Evolutionary conservation across 2,888 invertebrate species (phyloP).

Genomic region (Oxytorus armatus): DNA sequence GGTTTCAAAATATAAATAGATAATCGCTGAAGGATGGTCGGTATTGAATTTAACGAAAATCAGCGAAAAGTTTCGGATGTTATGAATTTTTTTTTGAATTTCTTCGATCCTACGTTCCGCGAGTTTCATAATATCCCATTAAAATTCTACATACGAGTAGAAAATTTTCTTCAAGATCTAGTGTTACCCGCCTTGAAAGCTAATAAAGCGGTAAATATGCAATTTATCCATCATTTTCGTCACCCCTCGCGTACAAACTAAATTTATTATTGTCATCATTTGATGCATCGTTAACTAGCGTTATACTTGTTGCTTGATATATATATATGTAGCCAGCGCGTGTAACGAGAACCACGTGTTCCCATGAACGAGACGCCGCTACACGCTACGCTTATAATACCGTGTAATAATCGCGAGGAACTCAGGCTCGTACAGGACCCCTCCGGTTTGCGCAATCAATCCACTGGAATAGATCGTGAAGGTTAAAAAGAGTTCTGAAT

Average conservation of each 20-base stretch:
- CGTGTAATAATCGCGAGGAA: constrained; percentile 57
- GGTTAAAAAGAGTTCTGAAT: constrained; percentile 62
- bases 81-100: too few species aligned
- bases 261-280: constrained; percentile 47
- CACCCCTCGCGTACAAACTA: constrained; percentile 14
- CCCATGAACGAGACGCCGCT: constrained; percentile 36
- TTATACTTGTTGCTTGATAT: neutral
- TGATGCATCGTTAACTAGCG: constrained; percentile 22
- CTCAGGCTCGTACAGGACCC: constrained; percentile 53
- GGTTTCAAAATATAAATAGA: too few species aligned
- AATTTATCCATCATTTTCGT: constrained; percentile 10
- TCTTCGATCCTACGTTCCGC: too few species aligned
- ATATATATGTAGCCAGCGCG: constrained; percentile 7
- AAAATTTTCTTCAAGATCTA: too few species aligned
- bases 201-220: constrained; percentile 5
- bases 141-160: too few species aligned
- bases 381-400: constrained; percentile 61
- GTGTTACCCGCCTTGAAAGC: too few species aligned
- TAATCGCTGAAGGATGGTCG: too few species aligned
- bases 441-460: constrained; percentile 52
- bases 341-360: constrained; percentile 59
- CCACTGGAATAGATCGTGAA: constrained; percentile 66
- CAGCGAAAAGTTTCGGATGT: too few species aligned
- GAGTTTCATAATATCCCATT: too few species aligned
- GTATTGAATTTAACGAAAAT: too few species aligned